Conservation (phyloP, 2,797 vertebrate genomes). For the Echeneis naucrates region DNA sequence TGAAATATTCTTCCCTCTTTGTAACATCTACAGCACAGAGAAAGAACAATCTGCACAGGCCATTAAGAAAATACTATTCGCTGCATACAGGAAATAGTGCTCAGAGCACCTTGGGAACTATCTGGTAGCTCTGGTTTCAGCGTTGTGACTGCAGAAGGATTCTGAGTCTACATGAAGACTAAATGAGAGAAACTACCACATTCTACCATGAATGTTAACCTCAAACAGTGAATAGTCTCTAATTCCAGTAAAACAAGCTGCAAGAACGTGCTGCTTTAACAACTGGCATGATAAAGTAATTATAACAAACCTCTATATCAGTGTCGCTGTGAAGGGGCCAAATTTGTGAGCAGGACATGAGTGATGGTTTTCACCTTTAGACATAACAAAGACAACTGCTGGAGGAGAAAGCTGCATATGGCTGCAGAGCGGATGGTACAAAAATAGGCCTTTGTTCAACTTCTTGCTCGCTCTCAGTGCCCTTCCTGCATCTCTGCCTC, state of each 20-base stretch:
- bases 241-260: neutral
- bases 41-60: conserved; percentile 2
- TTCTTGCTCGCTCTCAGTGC: conserved; percentile 24
- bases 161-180: conserved; percentile 2
- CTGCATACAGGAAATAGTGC: conserved; percentile 50
- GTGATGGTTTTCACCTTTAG: conserved; percentile 23
- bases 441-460: conserved; percentile 65
- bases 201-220: conserved; percentile 16
- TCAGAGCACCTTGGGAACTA: neutral
- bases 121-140: conserved; percentile 18
- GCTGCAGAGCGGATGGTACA: conserved; percentile 33
- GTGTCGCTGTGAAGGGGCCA: conserved; percentile 10
- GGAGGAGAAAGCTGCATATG: conserved; percentile 26
- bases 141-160: neutral
- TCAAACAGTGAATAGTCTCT: conserved; percentile 15
- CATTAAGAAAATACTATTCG: conserved; percentile 12
- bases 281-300: neutral
- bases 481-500: conserved; percentile 39
- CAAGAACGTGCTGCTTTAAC: neutral
- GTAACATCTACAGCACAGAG: neutral
- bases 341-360: neutral
- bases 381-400: conserved; percentile 49
- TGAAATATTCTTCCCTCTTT: neutral
- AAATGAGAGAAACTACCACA: conserved; percentile 29
- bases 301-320: conserved; percentile 10